Percentiles rank a stretch among this genome's conserved stretches.
phyloP scores from a whole-genome alignment of 2,797 vertebrate species.

The Acomys russatus region DNA sequence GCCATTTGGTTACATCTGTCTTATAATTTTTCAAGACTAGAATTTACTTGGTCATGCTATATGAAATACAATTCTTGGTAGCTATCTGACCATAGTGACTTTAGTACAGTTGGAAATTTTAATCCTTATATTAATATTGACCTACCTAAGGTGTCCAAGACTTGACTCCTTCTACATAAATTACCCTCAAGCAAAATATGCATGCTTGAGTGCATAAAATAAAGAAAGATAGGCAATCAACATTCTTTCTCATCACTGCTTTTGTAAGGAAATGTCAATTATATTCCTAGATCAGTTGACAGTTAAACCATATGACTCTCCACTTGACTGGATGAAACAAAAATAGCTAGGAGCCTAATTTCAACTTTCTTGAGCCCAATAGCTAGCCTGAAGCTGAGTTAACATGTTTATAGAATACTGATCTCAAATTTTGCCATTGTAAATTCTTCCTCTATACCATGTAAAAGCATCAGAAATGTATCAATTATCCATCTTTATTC shows the following conservation, averaged over 20 bases:
- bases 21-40: conserved; percentile 51
- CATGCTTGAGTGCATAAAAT: neutral
- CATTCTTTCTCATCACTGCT: neutral
- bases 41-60: conserved; percentile 34
- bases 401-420: neutral
- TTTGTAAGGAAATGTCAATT: neutral
- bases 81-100: neutral
- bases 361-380: neutral
- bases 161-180: neutral
- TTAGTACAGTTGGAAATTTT: conserved; percentile 47
- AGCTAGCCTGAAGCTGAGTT: neutral
- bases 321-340: neutral
- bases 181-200: neutral
- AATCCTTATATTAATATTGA: conserved; percentile 57
- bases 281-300: neutral
- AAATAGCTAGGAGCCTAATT: conserved; percentile 3
- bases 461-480: conserved; percentile 9
- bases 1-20: neutral
- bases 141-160: neutral
- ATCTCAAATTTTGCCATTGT: neutral
- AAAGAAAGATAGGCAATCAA: neutral
- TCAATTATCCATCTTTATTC: neutral
- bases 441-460: neutral
- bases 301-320: conserved; percentile 10
- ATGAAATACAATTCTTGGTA: neutral